Evolutionary conservation across 2,113 vertebrate genomes (phyloP).

Genomic region (Psilopsiagon aurifrons): DNA sequence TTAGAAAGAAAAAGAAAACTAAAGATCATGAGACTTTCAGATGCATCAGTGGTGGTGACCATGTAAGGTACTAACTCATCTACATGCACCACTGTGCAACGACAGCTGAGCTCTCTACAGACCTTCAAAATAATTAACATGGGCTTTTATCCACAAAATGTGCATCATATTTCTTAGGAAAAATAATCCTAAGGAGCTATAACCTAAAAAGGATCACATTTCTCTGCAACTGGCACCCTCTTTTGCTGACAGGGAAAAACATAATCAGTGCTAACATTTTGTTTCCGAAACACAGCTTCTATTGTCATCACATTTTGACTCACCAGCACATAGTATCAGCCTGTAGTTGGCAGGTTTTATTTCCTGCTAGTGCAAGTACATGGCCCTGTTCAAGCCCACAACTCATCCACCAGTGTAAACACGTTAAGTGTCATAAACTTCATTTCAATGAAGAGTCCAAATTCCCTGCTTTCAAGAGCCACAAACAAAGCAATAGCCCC

Average conservation of each 20-base stretch:
- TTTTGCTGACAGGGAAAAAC: background rate
- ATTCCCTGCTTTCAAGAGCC: background rate
- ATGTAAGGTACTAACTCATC: background rate
- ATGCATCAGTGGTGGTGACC: background rate
- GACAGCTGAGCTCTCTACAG: background rate
- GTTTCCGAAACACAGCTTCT: background rate
- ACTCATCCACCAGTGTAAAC: background rate
- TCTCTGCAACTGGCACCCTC: background rate
- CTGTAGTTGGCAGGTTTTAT: background rate
- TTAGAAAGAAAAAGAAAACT: background rate
- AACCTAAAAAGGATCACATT: background rate
- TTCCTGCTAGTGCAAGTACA: background rate
- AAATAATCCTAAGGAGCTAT: background rate
- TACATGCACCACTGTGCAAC: background rate
- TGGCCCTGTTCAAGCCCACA: background rate
- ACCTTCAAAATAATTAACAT: background rate
- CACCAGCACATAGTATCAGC: background rate
- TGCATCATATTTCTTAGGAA: background rate
- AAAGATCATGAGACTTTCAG: background rate
- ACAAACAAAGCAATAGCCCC: no score
- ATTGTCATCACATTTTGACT: conserved; percentile 45
- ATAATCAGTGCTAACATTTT: background rate
- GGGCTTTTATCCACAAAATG: background rate
- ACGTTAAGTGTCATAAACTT: background rate
- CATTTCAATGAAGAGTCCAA: background rate